Conservation (phyloP, 2,113 vertebrate species). For the Chaetura pelagica region DNA sequence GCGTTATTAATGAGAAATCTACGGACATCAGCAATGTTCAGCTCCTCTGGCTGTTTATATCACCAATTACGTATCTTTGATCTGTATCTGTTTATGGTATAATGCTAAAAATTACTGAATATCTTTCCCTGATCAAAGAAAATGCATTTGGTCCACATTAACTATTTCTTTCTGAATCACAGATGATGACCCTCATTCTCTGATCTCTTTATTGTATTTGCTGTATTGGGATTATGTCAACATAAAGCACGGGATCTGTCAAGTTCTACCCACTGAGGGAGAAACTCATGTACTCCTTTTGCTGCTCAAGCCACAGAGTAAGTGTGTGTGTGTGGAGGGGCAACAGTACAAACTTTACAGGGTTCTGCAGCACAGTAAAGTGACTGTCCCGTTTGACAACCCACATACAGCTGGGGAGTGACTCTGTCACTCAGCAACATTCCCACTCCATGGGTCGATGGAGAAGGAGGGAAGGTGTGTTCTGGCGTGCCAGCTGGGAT, state of each 20-base stretch:
- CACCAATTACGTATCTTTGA: not conserved
- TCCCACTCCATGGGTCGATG: rapidly evolving
- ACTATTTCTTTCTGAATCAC: not conserved
- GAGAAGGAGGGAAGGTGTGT: not conserved
- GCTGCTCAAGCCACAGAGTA: not conserved
- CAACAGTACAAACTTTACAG: not conserved
- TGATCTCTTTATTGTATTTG: not conserved
- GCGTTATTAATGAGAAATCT: not conserved
- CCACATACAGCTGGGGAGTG: not conserved
- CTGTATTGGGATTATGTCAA: not conserved
- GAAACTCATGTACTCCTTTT: not conserved
- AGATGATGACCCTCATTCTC: not conserved
- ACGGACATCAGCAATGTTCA: not conserved
- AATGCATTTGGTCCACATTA: not conserved
- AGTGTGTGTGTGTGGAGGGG: rapidly evolving
- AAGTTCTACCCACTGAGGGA: not conserved
- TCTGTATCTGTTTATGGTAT: not conserved
- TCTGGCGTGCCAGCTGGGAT: not conserved
- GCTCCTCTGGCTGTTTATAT: not conserved
- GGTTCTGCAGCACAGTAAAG: not conserved
- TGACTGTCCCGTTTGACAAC: rapidly evolving
- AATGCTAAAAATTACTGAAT: not conserved
- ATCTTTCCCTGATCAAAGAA: not conserved
- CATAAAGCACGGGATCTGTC: not conserved
- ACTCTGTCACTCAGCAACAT: not conserved